Conservation (phyloP, 2,797 vertebrate species). For the Gymnocypris eckloni region DNA sequence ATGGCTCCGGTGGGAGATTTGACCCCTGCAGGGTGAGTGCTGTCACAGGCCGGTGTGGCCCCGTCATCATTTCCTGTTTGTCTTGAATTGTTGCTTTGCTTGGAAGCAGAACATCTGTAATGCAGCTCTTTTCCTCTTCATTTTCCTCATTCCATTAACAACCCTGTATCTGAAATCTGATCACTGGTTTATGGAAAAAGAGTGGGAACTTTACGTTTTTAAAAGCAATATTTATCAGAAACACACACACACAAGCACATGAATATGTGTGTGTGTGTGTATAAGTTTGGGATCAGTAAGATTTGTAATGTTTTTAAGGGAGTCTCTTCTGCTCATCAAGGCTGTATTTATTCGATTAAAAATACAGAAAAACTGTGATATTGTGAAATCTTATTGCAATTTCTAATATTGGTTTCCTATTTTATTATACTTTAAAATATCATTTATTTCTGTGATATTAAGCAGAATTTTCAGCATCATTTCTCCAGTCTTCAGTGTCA, state of each 20-base stretch:
- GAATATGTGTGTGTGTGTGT: background rate
- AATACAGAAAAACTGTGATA: too few species aligned
- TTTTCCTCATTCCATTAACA: conserved; percentile 6
- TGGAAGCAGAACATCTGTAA: conserved; percentile 20
- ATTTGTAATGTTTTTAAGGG: too few species aligned
- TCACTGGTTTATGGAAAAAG: background rate
- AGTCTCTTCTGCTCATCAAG: too few species aligned
- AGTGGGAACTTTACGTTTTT: background rate
- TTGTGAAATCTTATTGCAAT: too few species aligned
- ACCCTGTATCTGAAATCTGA: background rate
- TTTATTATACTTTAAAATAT: too few species aligned
- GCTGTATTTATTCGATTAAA: too few species aligned
- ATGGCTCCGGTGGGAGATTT: conserved; percentile 9
- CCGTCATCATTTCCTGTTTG: conserved; percentile 36
- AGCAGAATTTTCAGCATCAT: too few species aligned
- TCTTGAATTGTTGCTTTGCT: conserved; percentile 25
- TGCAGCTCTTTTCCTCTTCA: background rate
- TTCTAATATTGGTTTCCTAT: too few species aligned
- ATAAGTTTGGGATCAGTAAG: background rate
- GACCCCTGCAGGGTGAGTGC: conserved; percentile 11
- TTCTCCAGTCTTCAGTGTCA: too few species aligned
- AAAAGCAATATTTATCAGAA: background rate
- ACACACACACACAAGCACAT: background rate
- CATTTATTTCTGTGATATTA: too few species aligned
- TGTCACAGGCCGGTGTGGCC: background rate